Percentiles rank a stretch among this genome's conserved stretches.
phyloP scores from a whole-genome alignment of 1,140 invertebrate genomes.

The Ladona fulva region DNA sequence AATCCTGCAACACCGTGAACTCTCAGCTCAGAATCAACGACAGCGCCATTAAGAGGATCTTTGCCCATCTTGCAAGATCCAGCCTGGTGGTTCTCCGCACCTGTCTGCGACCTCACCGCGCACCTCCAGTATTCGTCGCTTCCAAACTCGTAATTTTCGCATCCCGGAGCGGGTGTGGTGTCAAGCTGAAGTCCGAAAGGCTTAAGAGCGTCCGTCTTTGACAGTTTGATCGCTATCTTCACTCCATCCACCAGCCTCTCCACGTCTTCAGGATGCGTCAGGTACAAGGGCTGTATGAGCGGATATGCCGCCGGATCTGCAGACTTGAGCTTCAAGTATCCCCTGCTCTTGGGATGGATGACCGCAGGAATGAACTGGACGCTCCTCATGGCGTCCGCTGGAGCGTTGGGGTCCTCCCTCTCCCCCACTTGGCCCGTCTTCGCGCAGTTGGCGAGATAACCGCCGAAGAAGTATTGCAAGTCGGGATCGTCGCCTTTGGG shows the following conservation, averaged over 20 bases:
- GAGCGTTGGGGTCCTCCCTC: conserved; percentile 33
- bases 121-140: conserved; percentile 75
- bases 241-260: conserved; percentile 62
- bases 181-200: conserved; percentile 57
- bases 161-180: conserved; percentile 57
- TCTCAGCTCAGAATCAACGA: conserved; percentile 57
- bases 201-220: conserved; percentile 55
- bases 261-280: conserved; percentile 64
- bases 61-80: conserved; percentile 76
- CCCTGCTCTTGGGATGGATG: conserved; percentile 71
- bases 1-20: conserved; percentile 60
- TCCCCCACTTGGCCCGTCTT: conserved; percentile 57
- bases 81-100: conserved; percentile 75
- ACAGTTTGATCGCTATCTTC: conserved; percentile 58
- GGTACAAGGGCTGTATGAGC: conserved; percentile 75
- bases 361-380: conserved; percentile 57
- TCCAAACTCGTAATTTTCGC: conserved; percentile 58
- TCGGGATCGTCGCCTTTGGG: conserved; percentile 68
- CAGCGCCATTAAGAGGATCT: conserved; percentile 50
- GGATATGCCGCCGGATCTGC: conserved; percentile 71
- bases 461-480: conserved; percentile 63
- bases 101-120: conserved; percentile 60
- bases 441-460: conserved; percentile 70
- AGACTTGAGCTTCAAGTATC: conserved; percentile 58
- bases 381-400: conserved; percentile 33